A percentile compares a stretch with the other conserved stretches of the same genome.
phyloP scores from a whole-genome alignment of 2,888 invertebrate species.

The Drosophila limbata region DNA sequence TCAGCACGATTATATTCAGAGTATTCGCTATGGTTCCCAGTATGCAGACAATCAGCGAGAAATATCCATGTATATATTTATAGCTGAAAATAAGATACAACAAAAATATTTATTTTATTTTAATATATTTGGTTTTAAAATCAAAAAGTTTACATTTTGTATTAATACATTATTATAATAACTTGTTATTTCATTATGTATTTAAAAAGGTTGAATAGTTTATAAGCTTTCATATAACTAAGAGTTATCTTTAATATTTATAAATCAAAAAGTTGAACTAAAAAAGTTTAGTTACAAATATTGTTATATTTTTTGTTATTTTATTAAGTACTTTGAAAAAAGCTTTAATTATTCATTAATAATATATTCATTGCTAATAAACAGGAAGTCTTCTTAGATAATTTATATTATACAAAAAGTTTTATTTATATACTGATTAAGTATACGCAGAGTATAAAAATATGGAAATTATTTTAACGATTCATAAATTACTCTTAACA shows the following conservation, averaged over 20 bases:
- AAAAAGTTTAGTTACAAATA: too few relatives aligned
- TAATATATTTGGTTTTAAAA: not conserved
- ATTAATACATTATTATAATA: too few relatives aligned
- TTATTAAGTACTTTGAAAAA: too few relatives aligned
- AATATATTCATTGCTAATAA: too few relatives aligned
- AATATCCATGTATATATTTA: slow-evolving; percentile 92
- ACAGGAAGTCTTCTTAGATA: too few relatives aligned
- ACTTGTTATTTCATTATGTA: not conserved
- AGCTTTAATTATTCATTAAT: too few relatives aligned
- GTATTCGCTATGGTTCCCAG: slow-evolving; percentile 96
- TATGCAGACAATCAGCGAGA: slow-evolving; percentile 93
- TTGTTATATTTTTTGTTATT: too few relatives aligned
- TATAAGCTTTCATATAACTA: not conserved
- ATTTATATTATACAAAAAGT: too few relatives aligned
- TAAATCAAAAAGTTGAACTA: too few relatives aligned
- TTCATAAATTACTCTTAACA: not conserved
- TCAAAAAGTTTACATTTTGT: too few relatives aligned
- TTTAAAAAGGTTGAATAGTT: not conserved
- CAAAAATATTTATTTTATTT: not conserved
- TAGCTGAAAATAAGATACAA: slow-evolving; percentile 86
- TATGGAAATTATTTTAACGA: not conserved
- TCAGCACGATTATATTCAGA: slow-evolving; percentile 95
- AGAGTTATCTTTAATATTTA: not conserved
- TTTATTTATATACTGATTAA: not conserved
- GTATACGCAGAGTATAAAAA: not conserved